Base-by-base conservation (phyloP, 2,797 vertebrate species). In the Chrysocyon brachyurus region DNA sequence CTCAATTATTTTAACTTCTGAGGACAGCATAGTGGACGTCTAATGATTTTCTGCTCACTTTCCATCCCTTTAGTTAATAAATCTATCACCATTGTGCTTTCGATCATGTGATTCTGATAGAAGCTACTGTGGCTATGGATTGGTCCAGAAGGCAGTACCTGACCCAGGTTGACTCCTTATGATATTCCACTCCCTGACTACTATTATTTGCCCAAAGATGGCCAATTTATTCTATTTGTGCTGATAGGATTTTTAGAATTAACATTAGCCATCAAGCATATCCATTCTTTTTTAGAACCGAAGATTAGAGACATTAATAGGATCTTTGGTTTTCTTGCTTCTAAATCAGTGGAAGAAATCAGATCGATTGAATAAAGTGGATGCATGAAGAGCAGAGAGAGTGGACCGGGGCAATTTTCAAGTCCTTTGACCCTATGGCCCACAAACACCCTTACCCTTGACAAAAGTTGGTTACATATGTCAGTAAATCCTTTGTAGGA, bases 1-100 rank as follows among this genome's bases (percentile, higher is more conserved):
- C 16, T 68, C 46, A 84, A n/a, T 79, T 86, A 82, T 66, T 91
- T 79, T 72, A 95, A 85, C 24, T 84, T 87, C 17, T 79, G 33
- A 68, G 22, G n/a, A 63, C 15, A 84, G 14, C 6, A 31, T 46
- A 66, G 66, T 79, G 61, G 56, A 54, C 1, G 12, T 4, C 40
- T 70, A 19, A 52, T 40, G 36, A 77, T 31, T 86, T 87, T 95
- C 64, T 66, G 2, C 5, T 84, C 33, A 91, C 6, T 54, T 24
- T 52, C n/a, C 4, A 75, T 33, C 22, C 8, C 28, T 28, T 91
- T 93, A 56, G 14, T 82, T 82, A n/a, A 84, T 46, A 11, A 19
- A 59, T 52, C 14, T 73, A 63, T 46, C 64, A 36, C 10, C 19
- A 4, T 46, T 56, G 17, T 33, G 24, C 14, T 31, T 79, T 16